Conservation (phyloP, 1,140 invertebrate genomes). For the Odontomachus brunneus region DNA sequence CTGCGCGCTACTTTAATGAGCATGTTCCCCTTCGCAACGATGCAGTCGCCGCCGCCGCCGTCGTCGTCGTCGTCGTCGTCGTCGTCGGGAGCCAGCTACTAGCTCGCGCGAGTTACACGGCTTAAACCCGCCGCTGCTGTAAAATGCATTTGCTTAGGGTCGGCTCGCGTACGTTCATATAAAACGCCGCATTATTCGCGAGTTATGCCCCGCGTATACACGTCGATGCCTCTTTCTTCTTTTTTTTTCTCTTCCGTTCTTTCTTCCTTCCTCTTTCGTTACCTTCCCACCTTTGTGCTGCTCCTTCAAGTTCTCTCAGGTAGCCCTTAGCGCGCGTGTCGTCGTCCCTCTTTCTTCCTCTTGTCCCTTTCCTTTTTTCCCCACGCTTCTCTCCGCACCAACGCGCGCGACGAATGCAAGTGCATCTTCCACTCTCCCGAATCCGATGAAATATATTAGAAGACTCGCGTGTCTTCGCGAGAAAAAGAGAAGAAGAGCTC, state of each 20-base stretch:
- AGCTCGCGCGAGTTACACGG: constrained; percentile 22
- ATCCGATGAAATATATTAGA: constrained; percentile 52
- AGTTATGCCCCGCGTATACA: constrained; percentile 71
- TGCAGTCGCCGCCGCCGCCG: constrained; percentile 15
- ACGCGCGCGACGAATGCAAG: constrained; percentile 67
- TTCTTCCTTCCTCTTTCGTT: constrained; percentile 19
- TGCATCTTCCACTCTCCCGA: constrained; percentile 22
- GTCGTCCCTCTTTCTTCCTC: constrained; percentile 17
- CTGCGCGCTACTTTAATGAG: constrained; percentile 54
- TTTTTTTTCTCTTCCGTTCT: constrained; percentile 10
- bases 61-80: constrained; percentile 38
- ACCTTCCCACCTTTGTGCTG: constrained; percentile 47
- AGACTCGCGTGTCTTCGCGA: neutral
- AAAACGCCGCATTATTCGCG: constrained; percentile 72
- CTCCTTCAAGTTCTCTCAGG: constrained; percentile 61
- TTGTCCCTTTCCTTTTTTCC: neutral
- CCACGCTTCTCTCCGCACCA: neutral
- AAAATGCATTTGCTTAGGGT: constrained; percentile 72
- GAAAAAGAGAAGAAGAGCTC: neutral
- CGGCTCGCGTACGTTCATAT: constrained; percentile 71
- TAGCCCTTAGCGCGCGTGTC: constrained; percentile 62
- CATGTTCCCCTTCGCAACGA: constrained; percentile 47
- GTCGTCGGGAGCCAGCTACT: constrained; percentile 31
- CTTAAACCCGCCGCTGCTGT: constrained; percentile 57
- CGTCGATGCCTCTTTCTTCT: constrained; percentile 56